These are phyloP conservation scores for Eristalinus sepulchralis DNA, from an alignment of 2,888 invertebrate species.

Conservation along the genomic window DNA sequence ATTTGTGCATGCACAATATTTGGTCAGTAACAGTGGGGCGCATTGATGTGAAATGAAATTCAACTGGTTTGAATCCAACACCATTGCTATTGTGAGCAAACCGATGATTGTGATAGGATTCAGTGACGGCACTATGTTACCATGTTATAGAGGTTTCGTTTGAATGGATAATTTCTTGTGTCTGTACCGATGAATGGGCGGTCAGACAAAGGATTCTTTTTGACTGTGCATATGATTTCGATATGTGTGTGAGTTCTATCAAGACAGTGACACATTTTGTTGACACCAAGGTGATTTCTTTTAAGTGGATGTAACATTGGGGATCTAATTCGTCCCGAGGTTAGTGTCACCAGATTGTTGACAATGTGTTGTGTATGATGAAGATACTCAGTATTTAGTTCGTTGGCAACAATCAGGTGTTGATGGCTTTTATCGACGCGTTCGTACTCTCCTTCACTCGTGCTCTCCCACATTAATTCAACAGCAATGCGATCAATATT, in stretches of 20 bases:
- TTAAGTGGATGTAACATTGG: slow-evolving; percentile 39
- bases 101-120: slow-evolving; percentile 66
- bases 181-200: slow-evolving; percentile 11
- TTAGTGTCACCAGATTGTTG: too few species aligned
- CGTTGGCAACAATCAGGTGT: too few species aligned
- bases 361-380: too few species aligned
- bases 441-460: too few species aligned
- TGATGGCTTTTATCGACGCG: too few species aligned
- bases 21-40: slow-evolving; percentile 45
- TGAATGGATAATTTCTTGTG: slow-evolving; percentile 64
- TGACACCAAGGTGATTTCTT: slow-evolving; percentile 46
- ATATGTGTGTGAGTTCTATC: slow-evolving; percentile 20
- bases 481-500: too few species aligned
- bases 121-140: slow-evolving; percentile 68
- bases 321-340: not conserved
- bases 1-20: slow-evolving; percentile 48
- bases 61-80: slow-evolving; percentile 61
- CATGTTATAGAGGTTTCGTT: slow-evolving; percentile 57
- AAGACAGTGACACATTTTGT: slow-evolving; percentile 57
- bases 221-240: not conserved
- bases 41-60: slow-evolving; percentile 20
- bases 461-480: too few species aligned
- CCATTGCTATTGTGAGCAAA: slow-evolving; percentile 57
- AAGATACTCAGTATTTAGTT: too few species aligned
- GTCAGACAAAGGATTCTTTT: slow-evolving; percentile 20